Conservation (phyloP, 2,888 invertebrate species). For the Cephalotes varians region DNA sequence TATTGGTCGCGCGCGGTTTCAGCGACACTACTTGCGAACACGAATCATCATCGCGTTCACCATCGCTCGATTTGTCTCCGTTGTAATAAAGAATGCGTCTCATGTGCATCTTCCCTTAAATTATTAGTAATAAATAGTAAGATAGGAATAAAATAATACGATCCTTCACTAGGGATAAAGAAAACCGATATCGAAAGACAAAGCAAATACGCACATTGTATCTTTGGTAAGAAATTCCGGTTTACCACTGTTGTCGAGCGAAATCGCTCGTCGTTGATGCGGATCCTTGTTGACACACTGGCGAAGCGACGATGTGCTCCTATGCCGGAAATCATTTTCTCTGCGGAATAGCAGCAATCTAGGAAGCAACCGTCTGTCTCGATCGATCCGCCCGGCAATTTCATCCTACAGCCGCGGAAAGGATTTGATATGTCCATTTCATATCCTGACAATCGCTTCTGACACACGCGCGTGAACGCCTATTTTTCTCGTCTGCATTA, state of each 20-base stretch:
- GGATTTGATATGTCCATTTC: slow-evolving; percentile 57
- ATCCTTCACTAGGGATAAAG: background rate
- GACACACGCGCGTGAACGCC: background rate
- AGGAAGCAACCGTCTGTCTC: slow-evolving; percentile 47
- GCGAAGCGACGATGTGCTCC: slow-evolving; percentile 1
- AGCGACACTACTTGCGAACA: background rate
- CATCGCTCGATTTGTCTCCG: slow-evolving; percentile 1
- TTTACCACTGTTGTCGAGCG: slow-evolving; percentile 17
- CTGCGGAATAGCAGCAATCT: slow-evolving; percentile 58
- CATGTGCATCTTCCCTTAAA: background rate
- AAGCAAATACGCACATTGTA: background rate
- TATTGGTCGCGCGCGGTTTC: slow-evolving; percentile 18
- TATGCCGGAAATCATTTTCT: slow-evolving; percentile 60
- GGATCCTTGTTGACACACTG: slow-evolving; percentile 22
- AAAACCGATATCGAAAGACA: background rate
- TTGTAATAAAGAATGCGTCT: background rate
- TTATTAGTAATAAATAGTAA: background rate
- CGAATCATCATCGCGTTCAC: background rate
- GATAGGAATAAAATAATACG: slow-evolving; percentile 9
- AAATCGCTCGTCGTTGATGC: slow-evolving; percentile 21
- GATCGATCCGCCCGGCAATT: slow-evolving; percentile 60
- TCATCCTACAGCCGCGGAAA: background rate
- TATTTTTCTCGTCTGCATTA: background rate
- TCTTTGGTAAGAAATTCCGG: slow-evolving; percentile 12
- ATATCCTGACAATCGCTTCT: slow-evolving; percentile 41